Percentiles rank a stretch among this genome's conserved stretches.
Evolutionary conservation across 2,113 vertebrate genomes (phyloP).

Genomic region (Nicator chloris): DNA sequence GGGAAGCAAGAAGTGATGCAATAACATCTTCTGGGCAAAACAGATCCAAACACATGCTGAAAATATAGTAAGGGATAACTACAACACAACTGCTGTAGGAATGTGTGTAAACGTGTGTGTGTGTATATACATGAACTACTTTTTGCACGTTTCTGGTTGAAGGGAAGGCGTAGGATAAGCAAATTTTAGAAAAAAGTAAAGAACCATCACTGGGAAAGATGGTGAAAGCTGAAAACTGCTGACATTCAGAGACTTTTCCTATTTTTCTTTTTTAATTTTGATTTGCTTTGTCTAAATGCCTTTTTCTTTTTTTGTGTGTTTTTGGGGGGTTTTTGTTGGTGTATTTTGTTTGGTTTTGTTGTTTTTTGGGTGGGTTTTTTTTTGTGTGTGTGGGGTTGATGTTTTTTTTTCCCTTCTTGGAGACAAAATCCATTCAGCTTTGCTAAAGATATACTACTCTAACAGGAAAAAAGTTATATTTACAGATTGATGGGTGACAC

Average conservation of each 20-base stretch:
- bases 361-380: no score
- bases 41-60: neutral
- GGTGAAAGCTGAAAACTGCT: neutral
- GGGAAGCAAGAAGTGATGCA: neutral
- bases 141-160: neutral
- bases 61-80: neutral
- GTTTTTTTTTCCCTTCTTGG: neutral
- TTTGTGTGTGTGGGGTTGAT: no score
- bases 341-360: neutral
- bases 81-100: neutral
- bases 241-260: neutral
- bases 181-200: neutral
- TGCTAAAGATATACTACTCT: neutral
- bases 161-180: neutral
- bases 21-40: neutral
- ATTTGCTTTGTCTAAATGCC: neutral
- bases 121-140: neutral
- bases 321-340: neutral
- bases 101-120: neutral
- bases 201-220: neutral
- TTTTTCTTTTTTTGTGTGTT: neutral
- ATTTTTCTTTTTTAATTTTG: neutral
- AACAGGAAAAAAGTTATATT: neutral
- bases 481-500: neutral
- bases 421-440: neutral